Conservation (phyloP, 2,888 invertebrate species). For the Dryadula phaetusa region DNA sequence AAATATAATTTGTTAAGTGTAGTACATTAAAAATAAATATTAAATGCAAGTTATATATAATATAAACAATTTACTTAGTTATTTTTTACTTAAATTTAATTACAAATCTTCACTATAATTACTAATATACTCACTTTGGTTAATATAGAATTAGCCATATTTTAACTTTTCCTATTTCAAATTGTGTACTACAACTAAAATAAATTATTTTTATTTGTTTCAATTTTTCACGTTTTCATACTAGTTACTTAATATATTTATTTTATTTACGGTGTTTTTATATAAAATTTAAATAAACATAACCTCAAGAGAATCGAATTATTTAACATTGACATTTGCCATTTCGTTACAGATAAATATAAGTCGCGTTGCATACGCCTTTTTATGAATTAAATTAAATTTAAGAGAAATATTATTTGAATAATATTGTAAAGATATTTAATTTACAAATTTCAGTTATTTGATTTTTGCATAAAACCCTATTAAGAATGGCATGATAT, state of each 20-base stretch:
- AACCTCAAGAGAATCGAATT: constrained; percentile 20
- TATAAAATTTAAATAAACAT: constrained; percentile 9
- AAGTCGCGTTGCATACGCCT: background rate
- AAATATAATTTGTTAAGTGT: background rate
- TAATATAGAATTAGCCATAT: constrained; percentile 65
- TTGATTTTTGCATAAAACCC: background rate
- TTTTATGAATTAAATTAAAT: background rate
- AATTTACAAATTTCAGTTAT: background rate
- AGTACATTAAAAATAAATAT: background rate
- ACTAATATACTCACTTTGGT: constrained; percentile 57
- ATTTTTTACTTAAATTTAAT: background rate
- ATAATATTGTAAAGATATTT: background rate
- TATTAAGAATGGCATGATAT: background rate
- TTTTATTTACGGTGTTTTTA: background rate
- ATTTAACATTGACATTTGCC: background rate
- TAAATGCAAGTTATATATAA: background rate
- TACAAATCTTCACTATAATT: constrained; percentile 5
- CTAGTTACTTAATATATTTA: background rate
- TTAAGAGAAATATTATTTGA: too few relatives aligned
- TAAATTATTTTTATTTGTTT: background rate
- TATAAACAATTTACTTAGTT: too few relatives aligned
- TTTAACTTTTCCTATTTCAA: constrained; percentile 4
- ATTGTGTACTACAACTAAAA: background rate
- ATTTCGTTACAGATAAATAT: background rate
- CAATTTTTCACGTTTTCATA: constrained; percentile 1